Evolutionary conservation across 2,113 vertebrate genomes (phyloP).

Genomic region (Typhlomys cinereus): DNA sequence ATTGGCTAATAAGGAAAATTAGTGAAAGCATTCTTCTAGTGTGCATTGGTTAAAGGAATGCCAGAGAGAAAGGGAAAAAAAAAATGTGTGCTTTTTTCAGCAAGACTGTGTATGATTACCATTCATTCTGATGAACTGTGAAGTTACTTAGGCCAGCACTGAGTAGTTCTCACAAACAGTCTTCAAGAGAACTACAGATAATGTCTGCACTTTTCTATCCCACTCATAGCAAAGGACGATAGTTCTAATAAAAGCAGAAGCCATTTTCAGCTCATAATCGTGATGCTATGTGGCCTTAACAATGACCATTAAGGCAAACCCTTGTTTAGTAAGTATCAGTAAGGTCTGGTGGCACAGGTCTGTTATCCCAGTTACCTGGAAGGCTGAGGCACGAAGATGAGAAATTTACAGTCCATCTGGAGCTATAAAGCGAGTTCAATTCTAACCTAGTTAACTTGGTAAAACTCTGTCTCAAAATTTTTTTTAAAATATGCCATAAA

Average conservation of each 20-base stretch:
- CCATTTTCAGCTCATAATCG: not conserved
- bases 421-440: not conserved
- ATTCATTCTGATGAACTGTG: not conserved
- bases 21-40: not conserved
- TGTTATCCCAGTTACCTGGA: too few relatives aligned
- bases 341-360: too few relatives aligned
- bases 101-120: not conserved
- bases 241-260: conserved; percentile 21
- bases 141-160: not conserved
- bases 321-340: not conserved
- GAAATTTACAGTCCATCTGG: not conserved
- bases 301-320: not conserved
- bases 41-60: not conserved
- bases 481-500: not conserved
- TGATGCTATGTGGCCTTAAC: not conserved
- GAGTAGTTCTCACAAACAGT: not conserved
- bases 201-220: not conserved
- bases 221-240: not conserved
- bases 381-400: not conserved
- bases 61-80: not conserved
- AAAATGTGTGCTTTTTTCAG: not conserved
- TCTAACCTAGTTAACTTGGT: not conserved
- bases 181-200: not conserved
- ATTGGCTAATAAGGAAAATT: not conserved
- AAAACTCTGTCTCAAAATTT: not conserved